A percentile compares a stretch with the other conserved stretches of the same genome.
Evolutionary conservation across 2,113 vertebrate genomes (phyloP).

Genomic region (Balaeniceps rex): DNA sequence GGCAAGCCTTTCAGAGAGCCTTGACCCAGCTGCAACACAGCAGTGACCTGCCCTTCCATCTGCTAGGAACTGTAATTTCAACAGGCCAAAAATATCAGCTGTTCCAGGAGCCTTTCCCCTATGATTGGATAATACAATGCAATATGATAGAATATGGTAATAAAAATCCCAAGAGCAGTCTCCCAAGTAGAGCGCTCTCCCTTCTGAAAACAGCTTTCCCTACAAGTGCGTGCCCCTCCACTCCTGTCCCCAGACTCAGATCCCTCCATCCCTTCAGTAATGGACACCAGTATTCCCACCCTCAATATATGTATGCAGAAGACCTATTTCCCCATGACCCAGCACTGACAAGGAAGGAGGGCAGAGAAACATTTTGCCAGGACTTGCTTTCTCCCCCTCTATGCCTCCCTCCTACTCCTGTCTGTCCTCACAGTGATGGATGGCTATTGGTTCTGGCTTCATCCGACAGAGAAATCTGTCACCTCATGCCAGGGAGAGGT

Average conservation of each 20-base stretch:
- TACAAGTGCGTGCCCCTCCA: not conserved
- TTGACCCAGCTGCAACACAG: not conserved
- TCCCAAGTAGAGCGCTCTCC: not conserved
- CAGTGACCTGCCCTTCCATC: not conserved
- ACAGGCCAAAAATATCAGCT: not conserved
- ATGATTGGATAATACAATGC: not conserved
- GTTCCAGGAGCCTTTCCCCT: not conserved
- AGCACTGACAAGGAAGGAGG: not conserved
- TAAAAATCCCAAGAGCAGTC: not conserved
- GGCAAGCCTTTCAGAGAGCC: not conserved
- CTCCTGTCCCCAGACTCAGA: not conserved
- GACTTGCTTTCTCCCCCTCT: not conserved
- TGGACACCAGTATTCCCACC: not conserved
- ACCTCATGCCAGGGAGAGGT: slow-evolving; percentile 52
- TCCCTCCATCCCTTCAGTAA: not conserved
- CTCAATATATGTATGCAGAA: fast-evolving
- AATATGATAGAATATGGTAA: not conserved
- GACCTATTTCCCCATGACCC: not conserved
- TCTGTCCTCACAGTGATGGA: slow-evolving; percentile 47
- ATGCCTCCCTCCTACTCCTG: not conserved
- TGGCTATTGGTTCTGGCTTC: slow-evolving; percentile 66
- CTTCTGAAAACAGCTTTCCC: not conserved
- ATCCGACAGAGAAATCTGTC: slow-evolving; percentile 56
- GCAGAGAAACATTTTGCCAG: not conserved
- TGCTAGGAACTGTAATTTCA: not conserved